These are phyloP conservation scores for Polydrusus cervinus DNA, from an alignment of 2,888 invertebrate genomes.

Conservation along the genomic window DNA sequence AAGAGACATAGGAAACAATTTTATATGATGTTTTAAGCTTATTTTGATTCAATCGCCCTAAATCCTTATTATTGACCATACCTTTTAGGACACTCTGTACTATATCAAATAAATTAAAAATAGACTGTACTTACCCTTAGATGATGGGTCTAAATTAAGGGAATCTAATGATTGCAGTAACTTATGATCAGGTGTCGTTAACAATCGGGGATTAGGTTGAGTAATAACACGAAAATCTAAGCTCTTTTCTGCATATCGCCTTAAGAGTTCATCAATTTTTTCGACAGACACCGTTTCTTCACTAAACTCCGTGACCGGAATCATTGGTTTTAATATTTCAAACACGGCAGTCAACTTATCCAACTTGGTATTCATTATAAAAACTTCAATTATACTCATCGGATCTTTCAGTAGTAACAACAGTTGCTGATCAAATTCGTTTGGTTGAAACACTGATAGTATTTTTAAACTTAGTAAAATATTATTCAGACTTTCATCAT, in stretches of 20 bases:
- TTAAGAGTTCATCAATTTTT: conserved; percentile 80
- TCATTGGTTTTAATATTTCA: conserved; percentile 71
- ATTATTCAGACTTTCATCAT: conserved; percentile 75
- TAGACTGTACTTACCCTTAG: conserved; percentile 59
- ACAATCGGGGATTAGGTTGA: conserved; percentile 69
- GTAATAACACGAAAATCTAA: conserved; percentile 79
- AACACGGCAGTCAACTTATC: conserved; percentile 79
- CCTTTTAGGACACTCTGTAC: too few relatives aligned
- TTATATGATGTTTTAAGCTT: too few relatives aligned
- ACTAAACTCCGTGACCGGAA: conserved; percentile 64
- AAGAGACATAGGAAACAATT: too few relatives aligned
- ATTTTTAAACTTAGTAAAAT: conserved; percentile 81
- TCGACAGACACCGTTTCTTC: conserved; percentile 75
- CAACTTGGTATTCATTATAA: conserved; percentile 89
- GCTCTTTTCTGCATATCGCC: conserved; percentile 86
- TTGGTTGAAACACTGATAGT: conserved; percentile 75
- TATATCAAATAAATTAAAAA: too few relatives aligned
- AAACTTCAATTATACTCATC: conserved; percentile 85
- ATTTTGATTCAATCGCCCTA: too few relatives aligned
- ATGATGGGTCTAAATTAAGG: conserved; percentile 76
- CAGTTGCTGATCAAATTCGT: conserved; percentile 75
- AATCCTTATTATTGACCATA: too few relatives aligned
- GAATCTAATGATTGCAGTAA: conserved; percentile 79
- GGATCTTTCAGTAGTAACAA: conserved; percentile 82
- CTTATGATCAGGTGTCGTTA: conserved; percentile 73